phyloP scores from a whole-genome alignment of 2,113 vertebrate genomes.

The Ahaetulla prasina region DNA sequence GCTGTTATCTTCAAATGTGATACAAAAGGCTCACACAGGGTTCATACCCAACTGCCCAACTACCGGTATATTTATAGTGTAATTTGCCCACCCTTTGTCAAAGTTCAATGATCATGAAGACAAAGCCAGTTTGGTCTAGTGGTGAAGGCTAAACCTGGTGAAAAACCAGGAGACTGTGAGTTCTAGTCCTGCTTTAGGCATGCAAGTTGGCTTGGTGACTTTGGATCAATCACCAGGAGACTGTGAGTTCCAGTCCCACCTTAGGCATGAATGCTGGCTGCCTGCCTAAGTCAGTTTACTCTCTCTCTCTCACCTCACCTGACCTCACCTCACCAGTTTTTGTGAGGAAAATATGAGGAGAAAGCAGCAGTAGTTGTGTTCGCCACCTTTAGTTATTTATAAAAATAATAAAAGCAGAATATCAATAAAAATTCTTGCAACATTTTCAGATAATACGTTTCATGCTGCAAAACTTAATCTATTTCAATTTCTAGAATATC shows the following conservation, averaged over 20 bases:
- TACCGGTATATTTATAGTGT: background rate
- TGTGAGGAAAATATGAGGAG: background rate
- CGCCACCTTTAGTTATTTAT: background rate
- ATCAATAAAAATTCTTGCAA: background rate
- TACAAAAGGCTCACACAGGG: no score
- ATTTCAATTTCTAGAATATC: background rate
- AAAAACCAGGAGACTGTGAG: background rate
- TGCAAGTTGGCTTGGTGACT: background rate
- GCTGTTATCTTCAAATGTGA: background rate
- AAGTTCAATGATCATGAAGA: background rate
- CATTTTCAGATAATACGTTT: background rate
- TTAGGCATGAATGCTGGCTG: background rate
- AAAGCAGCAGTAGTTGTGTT: background rate
- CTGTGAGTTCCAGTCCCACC: background rate
- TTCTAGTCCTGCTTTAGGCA: background rate
- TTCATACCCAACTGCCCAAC: background rate
- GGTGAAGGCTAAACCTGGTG: background rate
- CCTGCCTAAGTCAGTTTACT: background rate
- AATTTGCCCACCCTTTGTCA: background rate
- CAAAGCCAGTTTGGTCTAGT: background rate
- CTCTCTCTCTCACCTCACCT: background rate
- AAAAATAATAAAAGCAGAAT: background rate
- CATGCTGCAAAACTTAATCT: background rate
- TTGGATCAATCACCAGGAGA: background rate
- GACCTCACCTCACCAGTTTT: background rate